Base-by-base conservation (phyloP, 2,113 vertebrate genomes). In the Hemiscyllium ocellatum region DNA sequence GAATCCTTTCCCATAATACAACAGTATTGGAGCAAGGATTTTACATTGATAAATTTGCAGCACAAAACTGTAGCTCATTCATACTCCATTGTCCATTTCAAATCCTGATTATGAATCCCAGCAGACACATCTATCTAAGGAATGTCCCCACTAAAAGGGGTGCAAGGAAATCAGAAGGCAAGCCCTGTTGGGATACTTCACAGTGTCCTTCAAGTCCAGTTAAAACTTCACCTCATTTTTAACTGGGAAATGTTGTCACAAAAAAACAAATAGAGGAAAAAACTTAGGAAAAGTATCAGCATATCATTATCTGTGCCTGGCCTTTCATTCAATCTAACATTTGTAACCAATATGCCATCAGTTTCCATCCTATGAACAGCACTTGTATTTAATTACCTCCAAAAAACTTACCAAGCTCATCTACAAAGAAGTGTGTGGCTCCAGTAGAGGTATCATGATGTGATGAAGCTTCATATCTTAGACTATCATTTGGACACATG, bases 361-460 rank as follows among this genome's bases (percentile, higher is more conserved):
- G 26, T 33, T 86, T 90, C 52, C 50, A 61, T 90, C 4, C 8
- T 26, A 4, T 90, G 24, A 61, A 56, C 26, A 90, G 72, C 15
- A 83, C 37, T 42, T 37, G n/a, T 19, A 83, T 83, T 83, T 83
- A 83, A 0, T 90, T 56, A 61, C 50, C 61, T n/a, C 33, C 3
- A 91, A 33, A 3, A 70, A 37, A 96, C 97, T 97, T 96, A 98
- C 98, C 98, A 0, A 97, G 97, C 94, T 97, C 98, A 95, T 98
- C 97, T 76, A 98, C 97, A 97, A 98, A 98, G 72, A 98, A 97
- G 0, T 98, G 98, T 97, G 98, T 97, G 7, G 98, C 97, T 37
- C 98, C 98, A 96, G 97, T 96, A 0, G 98, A 97, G 2, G 97
- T 97, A 65, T 98, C 98, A 50, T 98, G 97, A 96, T 98, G 98